Conservation (phyloP, 2,888 invertebrate species). For the Enchytraeus crypticus region DNA sequence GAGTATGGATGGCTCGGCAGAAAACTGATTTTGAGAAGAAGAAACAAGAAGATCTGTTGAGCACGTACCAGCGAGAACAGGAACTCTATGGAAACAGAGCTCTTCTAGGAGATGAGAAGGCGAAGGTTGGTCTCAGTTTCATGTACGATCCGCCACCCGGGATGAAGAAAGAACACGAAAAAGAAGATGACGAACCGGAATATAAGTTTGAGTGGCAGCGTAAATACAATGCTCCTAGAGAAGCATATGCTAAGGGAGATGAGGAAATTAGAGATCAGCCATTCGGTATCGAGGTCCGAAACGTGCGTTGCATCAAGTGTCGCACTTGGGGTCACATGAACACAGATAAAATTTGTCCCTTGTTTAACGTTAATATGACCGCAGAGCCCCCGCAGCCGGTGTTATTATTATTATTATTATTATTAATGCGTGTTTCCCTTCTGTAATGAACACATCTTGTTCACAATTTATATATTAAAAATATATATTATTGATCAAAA, state of each 20-base stretch:
- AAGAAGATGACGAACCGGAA: slow-evolving; percentile 64
- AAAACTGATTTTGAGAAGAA: slow-evolving; percentile 93
- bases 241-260: slow-evolving; percentile 92
- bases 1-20: slow-evolving; percentile 87
- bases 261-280: slow-evolving; percentile 96
- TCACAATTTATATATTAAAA: too few relatives aligned
- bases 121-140: slow-evolving; percentile 92
- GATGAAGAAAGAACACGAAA: slow-evolving; percentile 55
- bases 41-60: slow-evolving; percentile 89
- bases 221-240: slow-evolving; percentile 96
- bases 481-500: too few relatives aligned
- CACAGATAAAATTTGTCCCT: slow-evolving; percentile 83
- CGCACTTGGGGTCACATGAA: slow-evolving; percentile 99
- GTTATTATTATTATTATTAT: too few relatives aligned
- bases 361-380: slow-evolving; percentile 56
- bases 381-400: slow-evolving; percentile 46
- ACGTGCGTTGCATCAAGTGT: slow-evolving; percentile 96
- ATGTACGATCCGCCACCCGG: slow-evolving; percentile 99
- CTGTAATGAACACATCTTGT: too few relatives aligned
- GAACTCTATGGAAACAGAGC: slow-evolving; percentile 96
- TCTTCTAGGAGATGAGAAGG: slow-evolving; percentile 94
- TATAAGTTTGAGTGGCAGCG: slow-evolving; percentile 99
- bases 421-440: too few relatives aligned
- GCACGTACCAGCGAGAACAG: slow-evolving; percentile 97
- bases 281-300: slow-evolving; percentile 70